Evolutionary conservation across 2,797 vertebrate genomes (phyloP).

Genomic region (Rhinogobio ventralis): DNA sequence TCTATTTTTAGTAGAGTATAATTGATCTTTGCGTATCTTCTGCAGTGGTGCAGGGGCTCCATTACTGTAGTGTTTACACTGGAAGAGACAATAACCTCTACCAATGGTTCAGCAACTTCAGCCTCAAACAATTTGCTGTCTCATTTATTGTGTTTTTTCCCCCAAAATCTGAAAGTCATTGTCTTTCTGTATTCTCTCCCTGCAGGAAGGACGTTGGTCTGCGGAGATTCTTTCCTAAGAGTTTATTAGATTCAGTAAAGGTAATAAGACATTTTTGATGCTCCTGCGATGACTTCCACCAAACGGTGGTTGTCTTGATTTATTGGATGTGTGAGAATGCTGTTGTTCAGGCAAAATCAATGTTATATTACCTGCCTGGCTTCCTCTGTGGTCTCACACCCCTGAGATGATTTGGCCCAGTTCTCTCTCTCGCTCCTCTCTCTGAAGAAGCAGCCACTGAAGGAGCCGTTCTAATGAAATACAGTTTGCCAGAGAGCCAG

Average conservation of each 20-base stretch:
- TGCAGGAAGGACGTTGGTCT: conserved; percentile 97
- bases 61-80: neutral
- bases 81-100: neutral
- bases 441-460: conserved; percentile 23
- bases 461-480: conserved; percentile 31
- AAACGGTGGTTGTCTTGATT: conserved; percentile 18
- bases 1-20: conserved; percentile 61
- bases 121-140: neutral
- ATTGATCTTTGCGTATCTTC: conserved; percentile 56
- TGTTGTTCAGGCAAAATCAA: conserved; percentile 50
- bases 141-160: neutral
- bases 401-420: conserved; percentile 54
- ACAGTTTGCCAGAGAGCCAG: conserved; percentile 29
- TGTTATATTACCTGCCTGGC: conserved; percentile 52
- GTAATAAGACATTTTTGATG: conserved; percentile 70
- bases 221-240: conserved; percentile 97
- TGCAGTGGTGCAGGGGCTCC: conserved; percentile 37
- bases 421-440: conserved; percentile 46
- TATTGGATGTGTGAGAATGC: conserved; percentile 34
- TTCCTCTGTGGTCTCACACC: conserved; percentile 43
- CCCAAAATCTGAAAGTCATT: neutral
- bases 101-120: neutral
- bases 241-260: conserved; percentile 96
- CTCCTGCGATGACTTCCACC: neutral
- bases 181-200: conserved; percentile 44